These are phyloP conservation scores for Drosophila simulans DNA, from an alignment of 1,140 invertebrate genomes.

Conservation along the genomic window DNA sequence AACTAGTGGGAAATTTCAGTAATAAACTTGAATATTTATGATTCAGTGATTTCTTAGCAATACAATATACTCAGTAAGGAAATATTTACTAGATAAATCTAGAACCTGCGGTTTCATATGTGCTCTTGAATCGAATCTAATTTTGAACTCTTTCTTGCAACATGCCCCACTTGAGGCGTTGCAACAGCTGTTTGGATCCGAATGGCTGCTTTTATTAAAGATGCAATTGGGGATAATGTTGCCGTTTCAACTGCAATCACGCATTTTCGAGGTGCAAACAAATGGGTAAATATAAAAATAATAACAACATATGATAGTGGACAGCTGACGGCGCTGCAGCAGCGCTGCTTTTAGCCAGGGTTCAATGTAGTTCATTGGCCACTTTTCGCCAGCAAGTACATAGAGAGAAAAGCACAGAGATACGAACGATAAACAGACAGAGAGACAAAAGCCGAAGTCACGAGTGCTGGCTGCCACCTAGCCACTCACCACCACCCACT, in stretches of 20 bases:
- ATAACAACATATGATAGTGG: constrained; percentile 59
- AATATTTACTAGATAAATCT: neutral
- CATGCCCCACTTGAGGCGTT: neutral
- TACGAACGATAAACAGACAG: constrained; percentile 53
- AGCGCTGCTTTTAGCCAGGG: constrained; percentile 50
- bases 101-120: neutral
- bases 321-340: constrained; percentile 64
- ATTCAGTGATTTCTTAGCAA: neutral
- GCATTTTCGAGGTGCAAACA: constrained; percentile 20
- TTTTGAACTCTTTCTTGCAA: constrained; percentile 9
- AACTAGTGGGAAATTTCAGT: too few relatives aligned
- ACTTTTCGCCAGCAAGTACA: constrained; percentile 69
- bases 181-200: constrained; percentile 20
- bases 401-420: constrained; percentile 24
- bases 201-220: constrained; percentile 4
- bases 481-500: constrained; percentile 23
- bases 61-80: neutral
- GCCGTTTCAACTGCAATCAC: neutral
- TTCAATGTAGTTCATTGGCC: constrained; percentile 81
- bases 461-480: constrained; percentile 47
- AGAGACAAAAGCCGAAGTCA: constrained; percentile 76
- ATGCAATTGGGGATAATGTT: neutral
- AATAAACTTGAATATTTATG: too few relatives aligned
- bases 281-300: constrained; percentile 27
- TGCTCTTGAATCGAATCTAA: constrained; percentile 5